phyloP scores from a whole-genome alignment of 2,113 vertebrate species.

The Chaetura pelagica region DNA sequence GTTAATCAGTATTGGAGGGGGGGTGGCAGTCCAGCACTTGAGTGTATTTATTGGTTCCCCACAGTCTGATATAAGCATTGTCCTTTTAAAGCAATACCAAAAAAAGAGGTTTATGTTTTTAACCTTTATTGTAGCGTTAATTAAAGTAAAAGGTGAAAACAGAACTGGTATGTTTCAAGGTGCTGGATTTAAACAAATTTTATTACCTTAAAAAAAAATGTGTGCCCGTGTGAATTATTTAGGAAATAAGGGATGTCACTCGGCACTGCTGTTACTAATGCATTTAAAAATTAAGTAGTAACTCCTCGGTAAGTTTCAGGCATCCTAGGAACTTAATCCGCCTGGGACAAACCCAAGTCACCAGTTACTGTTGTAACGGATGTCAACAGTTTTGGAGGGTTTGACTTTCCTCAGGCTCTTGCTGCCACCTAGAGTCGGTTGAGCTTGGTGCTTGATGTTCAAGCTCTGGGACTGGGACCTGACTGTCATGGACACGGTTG shows the following conservation, averaged over 20 bases:
- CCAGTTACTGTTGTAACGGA: background rate
- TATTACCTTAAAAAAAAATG: background rate
- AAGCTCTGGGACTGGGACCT: fast-evolving
- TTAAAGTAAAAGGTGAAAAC: background rate
- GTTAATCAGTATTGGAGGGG: fast-evolving
- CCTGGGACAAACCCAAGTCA: background rate
- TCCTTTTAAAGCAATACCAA: background rate
- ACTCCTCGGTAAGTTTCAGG: background rate
- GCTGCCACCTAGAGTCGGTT: constrained; percentile 73
- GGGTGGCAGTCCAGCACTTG: background rate
- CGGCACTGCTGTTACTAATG: background rate
- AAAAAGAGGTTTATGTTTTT: background rate
- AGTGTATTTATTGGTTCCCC: background rate
- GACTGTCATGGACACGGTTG: fast-evolving
- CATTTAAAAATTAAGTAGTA: constrained; percentile 7
- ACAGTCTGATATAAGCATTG: background rate
- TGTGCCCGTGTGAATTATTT: background rate
- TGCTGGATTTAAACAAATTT: background rate
- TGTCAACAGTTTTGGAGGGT: background rate
- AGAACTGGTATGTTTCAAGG: background rate
- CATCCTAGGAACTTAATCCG: constrained; percentile 8
- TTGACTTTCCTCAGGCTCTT: background rate
- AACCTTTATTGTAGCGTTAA: background rate
- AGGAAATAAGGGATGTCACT: background rate
- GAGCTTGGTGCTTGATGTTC: background rate